Evolutionary conservation across 2,797 vertebrate genomes (phyloP), one percentile per base, ranked within the genome.

Genomic region (Rhynchotus rufescens): DNA sequence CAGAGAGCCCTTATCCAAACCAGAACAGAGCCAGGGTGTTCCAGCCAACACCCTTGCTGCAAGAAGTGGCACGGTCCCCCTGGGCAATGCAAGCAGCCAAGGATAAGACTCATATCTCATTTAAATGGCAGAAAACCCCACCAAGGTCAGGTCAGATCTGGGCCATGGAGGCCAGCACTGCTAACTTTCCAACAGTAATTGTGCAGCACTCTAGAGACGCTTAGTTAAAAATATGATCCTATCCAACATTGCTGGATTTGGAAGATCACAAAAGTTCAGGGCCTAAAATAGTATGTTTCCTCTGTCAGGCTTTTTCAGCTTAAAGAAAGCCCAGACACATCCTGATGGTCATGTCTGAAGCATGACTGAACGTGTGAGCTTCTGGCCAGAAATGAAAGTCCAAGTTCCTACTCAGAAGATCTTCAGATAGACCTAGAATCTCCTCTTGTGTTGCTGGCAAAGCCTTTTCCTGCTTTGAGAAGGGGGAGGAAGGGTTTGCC

Each of bases 1-100:
- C 88, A 91, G 90, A 59, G 67, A 54, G 52, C 3, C 72, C 71
- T 79, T 86, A 90, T 89, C 86, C 92, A 91, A 74, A 20, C 16
- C 64, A 40, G 67, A 69, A 22, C 6, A 1, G 3, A 17, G 74
- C 79, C 56, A 64, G 47, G 74, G 61, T 34, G 23, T 30, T 13
- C 45, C 40, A 38, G 32, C 45, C 69, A 34, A 85, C 25, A 0
- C 60, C 76, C 76, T 1, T 36, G 3, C 57, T 42, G 62, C 26
- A n/a, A 2, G 0, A 73, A 3, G 0, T 20, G 78, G 80, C 86
- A 93, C 85, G 72, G 61, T 20, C 69, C 26, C 45, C 57, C 64
- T 6, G 34, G 75, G 84, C 26, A 26, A 26, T 51, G 34, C n/a
- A 56, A n/a, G 28, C 8, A 56, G 52, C 28, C 52, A 56, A 56